Evolutionary conservation across 2,113 vertebrate species (phyloP).

Genomic region (Ranitomeya imitator): DNA sequence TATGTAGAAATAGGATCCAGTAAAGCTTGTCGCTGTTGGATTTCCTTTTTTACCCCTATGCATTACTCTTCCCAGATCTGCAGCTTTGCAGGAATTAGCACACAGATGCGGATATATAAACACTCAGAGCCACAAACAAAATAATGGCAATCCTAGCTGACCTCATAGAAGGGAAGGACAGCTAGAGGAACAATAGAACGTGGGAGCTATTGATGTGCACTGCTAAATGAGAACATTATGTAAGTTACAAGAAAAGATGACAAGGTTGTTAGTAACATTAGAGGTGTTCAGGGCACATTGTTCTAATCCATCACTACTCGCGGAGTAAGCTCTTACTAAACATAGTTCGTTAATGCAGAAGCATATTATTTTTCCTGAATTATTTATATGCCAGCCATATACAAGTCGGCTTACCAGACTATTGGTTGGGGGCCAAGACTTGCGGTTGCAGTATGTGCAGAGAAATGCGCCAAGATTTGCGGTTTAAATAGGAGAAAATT

Average conservation of each 20-base stretch:
- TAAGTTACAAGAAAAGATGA: neutral
- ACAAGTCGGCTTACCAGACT: no score
- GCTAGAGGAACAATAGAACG: neutral
- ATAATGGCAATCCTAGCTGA: conserved; percentile 38
- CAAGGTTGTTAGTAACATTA: neutral
- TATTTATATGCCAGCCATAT: no score
- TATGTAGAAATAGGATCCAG: conserved; percentile 8
- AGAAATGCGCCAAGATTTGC: no score
- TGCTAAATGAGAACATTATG: conserved; percentile 27
- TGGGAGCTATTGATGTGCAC: conserved; percentile 1
- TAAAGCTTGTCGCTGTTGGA: neutral
- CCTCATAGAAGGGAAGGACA: conserved; percentile 48
- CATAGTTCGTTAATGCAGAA: neutral
- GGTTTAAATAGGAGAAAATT: no score
- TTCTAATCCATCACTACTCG: neutral
- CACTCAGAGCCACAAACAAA: conserved; percentile 46
- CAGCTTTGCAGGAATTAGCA: neutral
- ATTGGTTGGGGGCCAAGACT: no score
- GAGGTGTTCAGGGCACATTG: neutral
- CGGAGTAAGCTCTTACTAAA: neutral
- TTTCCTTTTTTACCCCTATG: neutral
- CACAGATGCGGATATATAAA: conserved; percentile 25
- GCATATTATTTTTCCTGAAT: no score
- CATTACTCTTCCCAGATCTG: conserved; percentile 1
- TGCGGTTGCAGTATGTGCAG: no score